These are phyloP conservation scores for Corapipo altera DNA, from an alignment of 2,113 vertebrate species.

Conservation along the genomic window DNA sequence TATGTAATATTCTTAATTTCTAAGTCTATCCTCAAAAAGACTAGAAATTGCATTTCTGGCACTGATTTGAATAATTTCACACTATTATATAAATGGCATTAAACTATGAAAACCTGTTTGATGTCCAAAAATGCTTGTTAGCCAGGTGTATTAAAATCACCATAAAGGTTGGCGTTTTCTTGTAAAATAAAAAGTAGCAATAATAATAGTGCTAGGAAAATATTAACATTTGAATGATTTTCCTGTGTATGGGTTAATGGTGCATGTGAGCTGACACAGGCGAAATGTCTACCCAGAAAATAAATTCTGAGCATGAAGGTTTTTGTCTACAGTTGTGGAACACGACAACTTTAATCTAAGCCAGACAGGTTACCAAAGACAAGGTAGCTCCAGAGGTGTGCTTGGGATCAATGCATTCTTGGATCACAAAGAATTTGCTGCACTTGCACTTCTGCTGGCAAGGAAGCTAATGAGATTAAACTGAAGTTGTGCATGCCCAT, in stretches of 20 bases:
- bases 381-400: background rate
- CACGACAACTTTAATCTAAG: background rate
- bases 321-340: background rate
- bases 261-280: background rate
- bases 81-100: background rate
- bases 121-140: background rate
- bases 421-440: background rate
- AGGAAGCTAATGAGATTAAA: background rate
- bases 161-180: background rate
- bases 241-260: background rate
- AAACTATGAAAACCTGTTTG: background rate
- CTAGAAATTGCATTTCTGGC: background rate
- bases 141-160: background rate
- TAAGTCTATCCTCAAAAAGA: background rate
- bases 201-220: background rate
- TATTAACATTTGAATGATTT: background rate
- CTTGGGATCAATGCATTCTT: background rate
- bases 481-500: background rate
- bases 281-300: background rate
- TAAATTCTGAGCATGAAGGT: background rate
- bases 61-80: background rate
- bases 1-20: background rate
- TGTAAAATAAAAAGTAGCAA: background rate
- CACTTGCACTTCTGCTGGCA: background rate
- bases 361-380: background rate